Percentiles rank a stretch among this genome's conserved stretches.
phyloP scores from a whole-genome alignment of 2,113 vertebrate species.

The Recurvirostra avosetta region DNA sequence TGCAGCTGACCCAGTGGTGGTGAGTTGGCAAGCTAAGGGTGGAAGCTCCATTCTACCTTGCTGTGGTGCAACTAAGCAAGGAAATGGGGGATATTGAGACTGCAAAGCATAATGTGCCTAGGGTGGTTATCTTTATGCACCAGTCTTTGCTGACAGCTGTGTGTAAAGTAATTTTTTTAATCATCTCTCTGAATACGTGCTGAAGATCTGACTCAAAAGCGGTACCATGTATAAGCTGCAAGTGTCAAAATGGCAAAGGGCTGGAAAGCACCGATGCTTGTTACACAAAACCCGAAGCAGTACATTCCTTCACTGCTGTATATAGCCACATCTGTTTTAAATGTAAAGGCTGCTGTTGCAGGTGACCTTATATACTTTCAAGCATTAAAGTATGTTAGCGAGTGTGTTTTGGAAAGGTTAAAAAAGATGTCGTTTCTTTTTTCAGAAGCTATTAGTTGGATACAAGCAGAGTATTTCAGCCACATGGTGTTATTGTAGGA shows the following conservation, averaged over 20 bases:
- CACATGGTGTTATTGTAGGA: background rate
- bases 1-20: background rate
- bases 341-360: slow-evolving; percentile 56
- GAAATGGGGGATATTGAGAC: background rate
- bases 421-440: slow-evolving; percentile 42
- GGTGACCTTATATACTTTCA: slow-evolving; percentile 53
- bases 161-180: background rate
- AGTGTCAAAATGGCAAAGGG: slow-evolving; percentile 2
- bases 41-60: background rate
- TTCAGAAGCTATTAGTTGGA: slow-evolving; percentile 47
- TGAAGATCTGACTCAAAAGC: background rate
- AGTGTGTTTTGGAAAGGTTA: slow-evolving; percentile 66
- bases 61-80: background rate
- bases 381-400: slow-evolving; percentile 35
- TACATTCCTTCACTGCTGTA: background rate
- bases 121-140: background rate
- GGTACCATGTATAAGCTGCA: background rate
- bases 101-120: background rate
- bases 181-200: background rate
- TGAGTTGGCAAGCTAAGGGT: background rate
- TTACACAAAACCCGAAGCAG: background rate
- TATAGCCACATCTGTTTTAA: slow-evolving; percentile 45
- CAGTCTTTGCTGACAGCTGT: background rate
- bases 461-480: slow-evolving; percentile 26
- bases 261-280: background rate